These are phyloP conservation scores for Megalops cyprinoides DNA, from an alignment of 2,797 vertebrate genomes.

Conservation along the genomic window DNA sequence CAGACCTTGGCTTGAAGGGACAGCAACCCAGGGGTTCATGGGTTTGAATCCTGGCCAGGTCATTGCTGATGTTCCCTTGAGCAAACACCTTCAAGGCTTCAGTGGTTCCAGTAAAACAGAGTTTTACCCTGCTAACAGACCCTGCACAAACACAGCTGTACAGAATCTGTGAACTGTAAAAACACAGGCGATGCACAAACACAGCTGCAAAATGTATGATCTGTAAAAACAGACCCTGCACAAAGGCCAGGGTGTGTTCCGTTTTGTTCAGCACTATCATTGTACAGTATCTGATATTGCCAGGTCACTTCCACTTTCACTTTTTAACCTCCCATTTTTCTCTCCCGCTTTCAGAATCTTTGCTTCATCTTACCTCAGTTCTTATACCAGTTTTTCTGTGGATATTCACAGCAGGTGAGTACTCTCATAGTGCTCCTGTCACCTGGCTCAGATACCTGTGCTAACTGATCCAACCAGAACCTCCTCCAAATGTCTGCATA, in stretches of 20 bases:
- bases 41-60: not conserved
- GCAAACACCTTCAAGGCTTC: not conserved
- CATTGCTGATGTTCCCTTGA: not conserved
- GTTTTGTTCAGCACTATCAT: no score
- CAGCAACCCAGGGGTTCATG: not conserved
- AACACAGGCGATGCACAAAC: no score
- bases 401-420: constrained; percentile 97
- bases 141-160: not conserved
- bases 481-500: not conserved
- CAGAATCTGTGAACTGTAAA: no score
- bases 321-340: no score
- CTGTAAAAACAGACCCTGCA: no score
- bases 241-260: no score
- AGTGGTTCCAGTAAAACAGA: no score
- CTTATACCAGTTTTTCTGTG: constrained; percentile 99
- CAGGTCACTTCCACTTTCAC: no score
- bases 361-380: constrained; percentile 99
- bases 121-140: no score
- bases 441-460: not conserved
- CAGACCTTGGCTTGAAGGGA: not conserved
- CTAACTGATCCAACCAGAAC: not conserved
- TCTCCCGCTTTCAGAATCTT: constrained; percentile 82
- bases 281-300: no score
- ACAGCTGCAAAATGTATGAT: no score
- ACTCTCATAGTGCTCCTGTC: constrained; percentile 16